Evolutionary conservation across 1,140 invertebrate genomes (phyloP).

Genomic region (Chelonus insularis): DNA sequence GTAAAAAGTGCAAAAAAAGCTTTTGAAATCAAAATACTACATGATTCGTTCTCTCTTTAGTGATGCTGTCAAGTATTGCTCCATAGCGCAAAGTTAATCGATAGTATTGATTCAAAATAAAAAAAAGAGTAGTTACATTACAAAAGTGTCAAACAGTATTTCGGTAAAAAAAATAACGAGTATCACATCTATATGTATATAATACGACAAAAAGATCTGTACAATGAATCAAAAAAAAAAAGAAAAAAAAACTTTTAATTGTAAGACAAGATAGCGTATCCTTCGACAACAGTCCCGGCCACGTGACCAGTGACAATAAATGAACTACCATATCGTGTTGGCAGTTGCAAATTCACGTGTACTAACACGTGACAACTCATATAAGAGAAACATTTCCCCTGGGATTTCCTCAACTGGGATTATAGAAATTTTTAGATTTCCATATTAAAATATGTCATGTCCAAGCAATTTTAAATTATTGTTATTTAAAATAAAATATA

Average conservation of each 20-base stretch:
- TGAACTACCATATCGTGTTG: slow-evolving; percentile 2
- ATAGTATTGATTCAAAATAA: too few relatives aligned
- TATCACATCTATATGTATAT: too few relatives aligned
- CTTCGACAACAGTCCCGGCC: slow-evolving; percentile 20
- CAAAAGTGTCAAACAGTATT: too few relatives aligned
- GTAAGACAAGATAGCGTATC: neutral
- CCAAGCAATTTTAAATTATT: neutral
- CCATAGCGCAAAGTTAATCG: too few relatives aligned
- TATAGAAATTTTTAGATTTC: neutral
- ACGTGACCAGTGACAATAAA: slow-evolving; percentile 35
- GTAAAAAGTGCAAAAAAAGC: too few relatives aligned
- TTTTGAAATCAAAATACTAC: too few relatives aligned
- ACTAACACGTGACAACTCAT: slow-evolving; percentile 34
- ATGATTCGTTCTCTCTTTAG: too few relatives aligned
- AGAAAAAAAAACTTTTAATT: slow-evolving; percentile 17
- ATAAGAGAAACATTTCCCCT: neutral
- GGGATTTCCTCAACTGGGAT: neutral
- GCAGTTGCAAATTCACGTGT: slow-evolving; percentile 38
- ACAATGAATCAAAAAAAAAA: slow-evolving; percentile 28
- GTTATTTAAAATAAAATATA: neutral
- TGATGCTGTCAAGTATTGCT: too few relatives aligned
- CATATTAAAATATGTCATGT: neutral
- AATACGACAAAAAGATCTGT: too few relatives aligned
- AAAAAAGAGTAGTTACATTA: too few relatives aligned
- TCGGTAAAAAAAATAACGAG: too few relatives aligned